phyloP scores from a whole-genome alignment of 1,140 invertebrate species.

The Drosophila orena region DNA sequence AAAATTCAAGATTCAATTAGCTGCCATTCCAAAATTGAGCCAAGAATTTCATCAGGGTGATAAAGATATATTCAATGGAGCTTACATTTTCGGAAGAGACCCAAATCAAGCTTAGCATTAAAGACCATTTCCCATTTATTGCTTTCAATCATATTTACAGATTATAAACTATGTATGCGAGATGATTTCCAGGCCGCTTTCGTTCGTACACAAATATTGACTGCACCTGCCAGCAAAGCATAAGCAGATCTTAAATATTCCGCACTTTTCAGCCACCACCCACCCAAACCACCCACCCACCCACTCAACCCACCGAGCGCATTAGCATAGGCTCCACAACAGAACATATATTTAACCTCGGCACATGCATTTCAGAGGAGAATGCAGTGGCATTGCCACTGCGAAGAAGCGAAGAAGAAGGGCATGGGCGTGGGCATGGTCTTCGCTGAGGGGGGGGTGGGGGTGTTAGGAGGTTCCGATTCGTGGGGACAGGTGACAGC shows the following conservation, averaged over 20 bases:
- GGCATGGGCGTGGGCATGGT: neutral
- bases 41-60: too few species aligned
- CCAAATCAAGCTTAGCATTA: neutral
- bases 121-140: neutral
- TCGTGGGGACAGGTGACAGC: conserved; percentile 31
- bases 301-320: conserved; percentile 4
- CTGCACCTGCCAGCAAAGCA: conserved; percentile 15
- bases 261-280: neutral
- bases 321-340: conserved; percentile 51
- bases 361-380: conserved; percentile 17
- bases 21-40: too few species aligned
- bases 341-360: conserved; percentile 49
- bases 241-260: conserved; percentile 37
- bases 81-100: neutral
- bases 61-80: too few species aligned
- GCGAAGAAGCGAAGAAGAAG: neutral
- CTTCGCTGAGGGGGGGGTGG: neutral
- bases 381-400: conserved; percentile 11
- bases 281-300: conserved; percentile 1
- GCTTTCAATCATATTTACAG: too few species aligned
- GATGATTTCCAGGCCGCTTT: neutral
- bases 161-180: neutral
- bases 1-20: neutral
- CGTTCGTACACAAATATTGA: conserved; percentile 24
- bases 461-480: too few species aligned